Evolutionary conservation across 2,888 invertebrate genomes (phyloP).

Genomic region (Seira musarum): DNA sequence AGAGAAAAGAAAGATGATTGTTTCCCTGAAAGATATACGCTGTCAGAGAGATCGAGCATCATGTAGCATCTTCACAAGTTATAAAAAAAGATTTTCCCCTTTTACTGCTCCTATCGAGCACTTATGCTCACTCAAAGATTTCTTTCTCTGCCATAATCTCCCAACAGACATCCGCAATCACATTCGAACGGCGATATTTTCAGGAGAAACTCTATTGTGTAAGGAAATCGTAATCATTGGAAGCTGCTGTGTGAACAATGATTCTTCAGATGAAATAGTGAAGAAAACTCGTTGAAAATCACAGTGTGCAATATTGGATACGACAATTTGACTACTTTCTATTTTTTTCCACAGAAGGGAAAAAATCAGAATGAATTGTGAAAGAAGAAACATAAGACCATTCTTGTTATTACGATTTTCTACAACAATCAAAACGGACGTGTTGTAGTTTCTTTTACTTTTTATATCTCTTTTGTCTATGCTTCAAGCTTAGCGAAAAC

Average conservation of each 20-base stretch:
- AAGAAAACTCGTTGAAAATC: slow-evolving; percentile 41
- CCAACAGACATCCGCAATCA: slow-evolving; percentile 44
- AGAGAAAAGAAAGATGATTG: slow-evolving; percentile 35
- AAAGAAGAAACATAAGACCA: slow-evolving; percentile 20
- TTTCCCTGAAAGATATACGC: slow-evolving; percentile 41
- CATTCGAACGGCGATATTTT: slow-evolving; percentile 14
- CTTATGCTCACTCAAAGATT: slow-evolving; percentile 11
- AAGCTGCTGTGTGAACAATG: slow-evolving; percentile 14
- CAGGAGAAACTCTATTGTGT: slow-evolving; percentile 37
- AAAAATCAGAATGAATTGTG: slow-evolving; percentile 35
- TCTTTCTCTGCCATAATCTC: slow-evolving; percentile 40
- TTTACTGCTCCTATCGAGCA: slow-evolving; percentile 29
- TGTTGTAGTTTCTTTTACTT: background rate
- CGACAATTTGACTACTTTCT: slow-evolving; percentile 49
- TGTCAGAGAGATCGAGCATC: slow-evolving; percentile 32
- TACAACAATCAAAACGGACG: slow-evolving; percentile 15
- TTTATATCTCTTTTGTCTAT: background rate
- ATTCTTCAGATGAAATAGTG: slow-evolving; percentile 10
- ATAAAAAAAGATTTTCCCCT: slow-evolving; percentile 28
- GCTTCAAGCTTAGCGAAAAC: background rate
- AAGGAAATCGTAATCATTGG: slow-evolving; percentile 47
- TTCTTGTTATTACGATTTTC: slow-evolving; percentile 10
- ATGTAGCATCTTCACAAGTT: slow-evolving; percentile 33
- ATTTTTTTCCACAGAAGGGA: background rate
- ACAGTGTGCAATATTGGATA: slow-evolving; percentile 41